A percentile compares a stretch with the other conserved stretches of the same genome.
Evolutionary conservation across 2,888 invertebrate species (phyloP).

Genomic region (Eupithecia exiguata): DNA sequence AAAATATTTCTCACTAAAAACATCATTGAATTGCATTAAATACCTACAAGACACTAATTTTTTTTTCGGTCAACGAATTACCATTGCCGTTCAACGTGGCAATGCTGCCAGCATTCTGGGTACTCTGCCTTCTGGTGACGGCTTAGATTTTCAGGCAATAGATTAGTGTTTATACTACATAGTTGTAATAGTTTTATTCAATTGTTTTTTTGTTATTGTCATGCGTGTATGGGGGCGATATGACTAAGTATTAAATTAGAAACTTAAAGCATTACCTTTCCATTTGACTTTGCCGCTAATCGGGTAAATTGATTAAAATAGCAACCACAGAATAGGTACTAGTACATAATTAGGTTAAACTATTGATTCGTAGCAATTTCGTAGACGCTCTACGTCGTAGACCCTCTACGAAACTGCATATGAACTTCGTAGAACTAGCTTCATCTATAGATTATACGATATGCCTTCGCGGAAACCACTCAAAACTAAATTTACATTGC

Average conservation of each 20-base stretch:
- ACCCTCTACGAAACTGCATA: conserved; percentile 30
- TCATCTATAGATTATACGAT: conserved; percentile 26
- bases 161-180: no score
- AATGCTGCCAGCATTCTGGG: no score
- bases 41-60: no score
- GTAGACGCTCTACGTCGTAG: conserved; percentile 24
- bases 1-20: background rate
- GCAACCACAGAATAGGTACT: background rate
- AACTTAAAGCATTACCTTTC: background rate
- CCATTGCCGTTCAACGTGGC: no score
- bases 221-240: no score
- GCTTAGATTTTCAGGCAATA: no score
- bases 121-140: no score
- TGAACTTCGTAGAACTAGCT: conserved; percentile 28
- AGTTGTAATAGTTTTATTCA: no score
- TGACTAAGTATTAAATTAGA: no score
- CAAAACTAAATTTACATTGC: conserved; percentile 16
- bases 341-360: background rate
- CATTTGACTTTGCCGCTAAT: background rate
- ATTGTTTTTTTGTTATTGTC: no score
- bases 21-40: no score
- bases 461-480: conserved; percentile 20
- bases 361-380: conserved; percentile 7
- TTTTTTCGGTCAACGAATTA: no score
- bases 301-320: background rate